Percentiles rank a stretch among this genome's conserved stretches.
These are phyloP conservation scores for Dione juno DNA, from an alignment of 2,888 invertebrate genomes.

Conservation along the genomic window DNA sequence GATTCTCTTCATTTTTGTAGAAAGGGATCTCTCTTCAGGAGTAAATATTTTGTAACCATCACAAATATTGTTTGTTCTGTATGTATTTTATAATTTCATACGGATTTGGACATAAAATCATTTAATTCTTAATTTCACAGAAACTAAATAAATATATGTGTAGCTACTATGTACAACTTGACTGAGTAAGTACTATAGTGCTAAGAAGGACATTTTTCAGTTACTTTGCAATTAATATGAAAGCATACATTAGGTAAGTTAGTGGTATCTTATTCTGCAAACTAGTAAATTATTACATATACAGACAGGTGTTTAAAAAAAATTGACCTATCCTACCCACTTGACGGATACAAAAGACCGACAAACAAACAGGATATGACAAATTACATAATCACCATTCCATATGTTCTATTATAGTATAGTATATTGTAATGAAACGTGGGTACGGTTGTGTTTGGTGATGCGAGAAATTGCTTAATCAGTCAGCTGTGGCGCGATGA, in stretches of 20 bases:
- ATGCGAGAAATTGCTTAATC: conserved; percentile 80
- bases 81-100: too few relatives aligned
- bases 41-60: too few relatives aligned
- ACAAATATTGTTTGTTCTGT: too few relatives aligned
- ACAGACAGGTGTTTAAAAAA: conserved; percentile 21
- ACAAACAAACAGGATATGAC: conserved; percentile 62
- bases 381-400: conserved; percentile 66
- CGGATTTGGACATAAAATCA: too few relatives aligned
- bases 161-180: too few relatives aligned
- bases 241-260: background rate
- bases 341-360: conserved; percentile 25
- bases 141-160: too few relatives aligned
- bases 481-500: conserved; percentile 75
- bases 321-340: conserved; percentile 10
- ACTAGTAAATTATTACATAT: background rate
- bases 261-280: background rate
- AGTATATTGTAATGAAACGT: conserved; percentile 77
- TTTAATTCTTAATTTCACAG: too few relatives aligned
- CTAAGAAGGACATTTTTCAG: background rate
- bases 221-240: background rate
- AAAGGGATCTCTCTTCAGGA: too few relatives aligned
- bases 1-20: too few relatives aligned
- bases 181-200: too few relatives aligned
- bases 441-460: conserved; percentile 65
- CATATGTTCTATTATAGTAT: conserved; percentile 61